Evolutionary conservation across 2,888 invertebrate genomes (phyloP), one percentile per base, ranked within the genome.

Genomic region (Onchidella celtica): DNA sequence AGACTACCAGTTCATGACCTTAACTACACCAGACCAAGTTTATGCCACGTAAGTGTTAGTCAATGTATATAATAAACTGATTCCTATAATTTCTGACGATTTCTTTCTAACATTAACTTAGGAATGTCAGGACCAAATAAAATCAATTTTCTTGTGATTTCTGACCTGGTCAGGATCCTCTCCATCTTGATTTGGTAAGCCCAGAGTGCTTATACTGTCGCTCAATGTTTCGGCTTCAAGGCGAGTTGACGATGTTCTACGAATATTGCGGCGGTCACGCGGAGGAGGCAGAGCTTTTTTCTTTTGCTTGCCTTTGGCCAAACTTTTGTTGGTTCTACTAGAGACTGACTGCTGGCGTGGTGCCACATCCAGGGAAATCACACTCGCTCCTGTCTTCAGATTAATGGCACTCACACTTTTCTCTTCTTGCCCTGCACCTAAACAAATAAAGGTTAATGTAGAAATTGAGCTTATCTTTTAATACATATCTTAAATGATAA

Each of bases 301-400:
- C 32, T 66, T 76, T 32, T 24, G n/a, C 55, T 76, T 76, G 36
- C 65, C 47, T 38, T 47, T 76, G 34, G 17, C 9, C n/a, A 34
- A 9, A 76, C 6, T 47, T 32, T 17, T 76, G 38, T 17, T 66
- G 32, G 36, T 32, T 17, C 57, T 17, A 24, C 72, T 57, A 57
- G n/a, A 27, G 24, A 55, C 47, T 1, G 57, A 34, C 0, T 55
- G 34, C 32, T 24, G 27, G 17, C 27, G 27, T 27, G 63, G 40
- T 0, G 65, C 72, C 32, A 79, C 14, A 63, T 91, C 91, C 63
- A 92, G 77, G 3, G 89, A 87, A 70, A 92, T 90, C 36, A 92
- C 88, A 86, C 89, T 90, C 70, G 90, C 85, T 57, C 92, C 92
- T 27, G 92, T 91, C 85, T 92, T 92, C 36, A 91, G 81, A 79